Conservation (phyloP, 1,140 invertebrate species). For the Pinna nobilis region DNA sequence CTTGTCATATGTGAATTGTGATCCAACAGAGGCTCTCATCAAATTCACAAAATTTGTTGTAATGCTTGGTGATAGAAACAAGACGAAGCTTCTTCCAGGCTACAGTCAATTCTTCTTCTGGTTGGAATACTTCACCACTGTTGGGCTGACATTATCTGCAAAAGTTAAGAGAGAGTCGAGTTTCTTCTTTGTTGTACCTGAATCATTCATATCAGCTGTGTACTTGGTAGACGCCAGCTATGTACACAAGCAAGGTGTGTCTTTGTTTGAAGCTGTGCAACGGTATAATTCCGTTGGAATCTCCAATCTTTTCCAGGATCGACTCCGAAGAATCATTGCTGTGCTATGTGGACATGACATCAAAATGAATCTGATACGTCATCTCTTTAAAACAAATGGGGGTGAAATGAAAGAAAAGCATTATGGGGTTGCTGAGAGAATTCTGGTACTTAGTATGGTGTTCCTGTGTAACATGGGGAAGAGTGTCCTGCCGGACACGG, state of each 20-base stretch:
- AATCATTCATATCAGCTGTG: conserved; percentile 42
- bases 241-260: conserved; percentile 10
- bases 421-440: conserved; percentile 49
- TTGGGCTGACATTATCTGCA: conserved; percentile 45
- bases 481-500: conserved; percentile 31
- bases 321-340: conserved; percentile 1
- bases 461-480: conserved; percentile 55
- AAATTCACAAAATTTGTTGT: conserved; percentile 56
- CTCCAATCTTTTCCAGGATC: conserved; percentile 3
- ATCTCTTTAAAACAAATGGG: conserved; percentile 2
- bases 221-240: conserved; percentile 48
- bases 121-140: conserved; percentile 54
- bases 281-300: not conserved
- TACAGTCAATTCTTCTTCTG: conserved; percentile 48
- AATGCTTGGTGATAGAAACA: conserved; percentile 31
- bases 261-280: conserved; percentile 38
- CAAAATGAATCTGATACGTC: conserved; percentile 12
- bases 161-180: conserved; percentile 37
- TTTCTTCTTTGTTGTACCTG: conserved; percentile 47
- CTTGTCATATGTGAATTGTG: conserved; percentile 20
- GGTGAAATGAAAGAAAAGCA: conserved; percentile 23
- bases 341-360: conserved; percentile 1
- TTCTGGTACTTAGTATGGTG: conserved; percentile 46
- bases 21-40: conserved; percentile 53
- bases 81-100: conserved; percentile 45